These are phyloP conservation scores for Misgurnus mizolepis DNA, from an alignment of 2,113 vertebrate species.

Conservation along the genomic window DNA sequence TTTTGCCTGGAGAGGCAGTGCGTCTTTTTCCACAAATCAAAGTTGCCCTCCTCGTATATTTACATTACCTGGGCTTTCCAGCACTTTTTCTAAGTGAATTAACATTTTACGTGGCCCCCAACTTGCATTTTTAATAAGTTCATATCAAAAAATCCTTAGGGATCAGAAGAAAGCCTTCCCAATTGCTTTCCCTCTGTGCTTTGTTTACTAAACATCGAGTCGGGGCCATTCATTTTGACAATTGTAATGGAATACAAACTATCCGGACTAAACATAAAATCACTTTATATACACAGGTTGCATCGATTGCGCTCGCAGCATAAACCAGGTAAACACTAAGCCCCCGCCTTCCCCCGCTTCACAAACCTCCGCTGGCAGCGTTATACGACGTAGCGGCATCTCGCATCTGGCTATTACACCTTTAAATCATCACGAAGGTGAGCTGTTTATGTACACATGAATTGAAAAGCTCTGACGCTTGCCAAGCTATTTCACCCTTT, in stretches of 20 bases:
- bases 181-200: conserved; percentile 54
- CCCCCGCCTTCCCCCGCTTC: background rate
- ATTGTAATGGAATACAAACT: conserved; percentile 58
- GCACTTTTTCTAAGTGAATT: conserved; percentile 60
- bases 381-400: background rate
- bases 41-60: conserved; percentile 50
- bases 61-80: conserved; percentile 53
- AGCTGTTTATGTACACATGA: conserved; percentile 39
- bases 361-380: conserved; percentile 10
- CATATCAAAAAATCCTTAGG: conserved; percentile 61
- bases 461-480: conserved; percentile 8
- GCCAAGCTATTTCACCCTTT: conserved; percentile 37
- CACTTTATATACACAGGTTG: conserved; percentile 42
- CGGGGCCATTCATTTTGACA: conserved; percentile 53
- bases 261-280: conserved; percentile 57
- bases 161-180: conserved; percentile 53
- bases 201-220: conserved; percentile 50
- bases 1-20: background rate
- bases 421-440: conserved; percentile 32
- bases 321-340: conserved; percentile 38
- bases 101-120: conserved; percentile 53
- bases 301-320: conserved; percentile 33
- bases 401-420: background rate
- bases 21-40: conserved; percentile 30
- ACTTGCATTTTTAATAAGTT: conserved; percentile 57